A percentile compares a stretch with the other conserved stretches of the same genome.
Conservation (phyloP, 2,113 vertebrate species). For the Phrynosoma blainvillii region DNA sequence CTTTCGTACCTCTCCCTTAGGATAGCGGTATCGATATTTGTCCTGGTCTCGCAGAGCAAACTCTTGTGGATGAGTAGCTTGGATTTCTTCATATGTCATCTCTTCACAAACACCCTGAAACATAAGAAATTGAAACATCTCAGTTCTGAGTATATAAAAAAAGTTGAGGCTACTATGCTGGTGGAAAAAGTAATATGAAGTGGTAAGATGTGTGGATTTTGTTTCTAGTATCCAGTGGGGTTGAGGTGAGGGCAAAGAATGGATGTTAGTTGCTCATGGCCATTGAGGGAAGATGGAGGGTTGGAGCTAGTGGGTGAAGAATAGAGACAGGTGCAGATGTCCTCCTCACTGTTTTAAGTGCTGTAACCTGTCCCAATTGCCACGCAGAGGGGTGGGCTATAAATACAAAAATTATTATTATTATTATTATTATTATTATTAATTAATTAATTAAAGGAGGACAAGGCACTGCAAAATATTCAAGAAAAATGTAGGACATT, state of each 20-base stretch:
- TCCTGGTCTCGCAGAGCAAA: constrained; percentile 92
- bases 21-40: constrained; percentile 94
- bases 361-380: too few relatives aligned
- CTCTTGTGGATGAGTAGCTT: constrained; percentile 85
- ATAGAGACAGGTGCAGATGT: neutral
- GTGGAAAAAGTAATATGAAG: neutral
- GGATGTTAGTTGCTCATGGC: neutral
- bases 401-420: too few relatives aligned
- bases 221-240: neutral
- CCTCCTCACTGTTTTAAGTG: too few relatives aligned
- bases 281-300: neutral
- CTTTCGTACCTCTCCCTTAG: constrained; percentile 88
- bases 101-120: constrained; percentile 91
- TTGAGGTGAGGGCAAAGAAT: too few relatives aligned
- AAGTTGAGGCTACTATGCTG: fast-evolving
- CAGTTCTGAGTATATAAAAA: neutral
- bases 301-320: fast-evolving
- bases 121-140: neutral
- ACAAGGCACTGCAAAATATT: too few relatives aligned
- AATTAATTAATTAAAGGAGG: too few relatives aligned
- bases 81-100: constrained; percentile 93
- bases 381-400: too few relatives aligned
- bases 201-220: neutral
- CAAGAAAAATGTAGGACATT: too few relatives aligned
- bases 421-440: too few relatives aligned